Conservation (phyloP, 2,888 invertebrate species). For the Petrophora chlorosata region DNA sequence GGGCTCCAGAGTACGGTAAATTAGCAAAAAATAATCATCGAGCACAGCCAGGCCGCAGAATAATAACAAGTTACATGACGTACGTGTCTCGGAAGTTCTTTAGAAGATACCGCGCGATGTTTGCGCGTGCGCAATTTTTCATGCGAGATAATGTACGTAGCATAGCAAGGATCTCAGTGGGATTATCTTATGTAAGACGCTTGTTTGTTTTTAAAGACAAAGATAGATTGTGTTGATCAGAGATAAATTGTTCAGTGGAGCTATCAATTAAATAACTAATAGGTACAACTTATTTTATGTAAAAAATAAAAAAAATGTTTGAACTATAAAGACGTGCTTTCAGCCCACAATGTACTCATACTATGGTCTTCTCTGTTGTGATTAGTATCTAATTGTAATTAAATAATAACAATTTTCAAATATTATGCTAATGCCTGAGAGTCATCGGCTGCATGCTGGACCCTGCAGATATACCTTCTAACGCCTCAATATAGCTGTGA, state of each 20-base stretch:
- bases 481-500: no score
- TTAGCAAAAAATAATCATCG: conserved; percentile 72
- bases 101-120: conserved; percentile 26
- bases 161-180: conserved; percentile 13
- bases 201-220: conserved; percentile 20
- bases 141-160: conserved; percentile 29
- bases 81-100: conserved; percentile 33
- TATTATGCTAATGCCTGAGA: no score
- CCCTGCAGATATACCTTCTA: no score
- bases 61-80: conserved; percentile 18
- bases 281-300: no score
- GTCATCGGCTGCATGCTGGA: no score
- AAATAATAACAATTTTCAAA: no score
- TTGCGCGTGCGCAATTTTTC: conserved; percentile 26
- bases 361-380: no score
- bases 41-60: conserved; percentile 21
- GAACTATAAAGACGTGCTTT: no score
- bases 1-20: conserved; percentile 61
- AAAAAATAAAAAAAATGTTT: no score
- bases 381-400: no score
- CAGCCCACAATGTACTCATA: no score
- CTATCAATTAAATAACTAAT: no score
- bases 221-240: conserved; percentile 15
- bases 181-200: conserved; percentile 18
- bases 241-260: conserved; percentile 23